These are phyloP conservation scores for Pangasius sanitwongsei DNA, from an alignment of 2,797 vertebrate species.

Conservation along the genomic window DNA sequence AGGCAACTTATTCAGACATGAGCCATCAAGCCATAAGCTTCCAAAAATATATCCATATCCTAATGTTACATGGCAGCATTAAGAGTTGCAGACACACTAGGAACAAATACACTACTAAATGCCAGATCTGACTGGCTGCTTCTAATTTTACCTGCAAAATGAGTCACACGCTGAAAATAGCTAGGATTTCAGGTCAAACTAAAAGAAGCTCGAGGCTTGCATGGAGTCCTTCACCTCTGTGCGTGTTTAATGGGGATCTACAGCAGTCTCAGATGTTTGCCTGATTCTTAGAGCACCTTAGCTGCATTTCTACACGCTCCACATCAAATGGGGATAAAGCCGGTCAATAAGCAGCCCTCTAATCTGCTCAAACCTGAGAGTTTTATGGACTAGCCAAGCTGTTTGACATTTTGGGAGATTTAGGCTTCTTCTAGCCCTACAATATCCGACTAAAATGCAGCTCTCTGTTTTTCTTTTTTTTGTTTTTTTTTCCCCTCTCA, in stretches of 20 bases:
- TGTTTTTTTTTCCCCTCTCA: not conserved
- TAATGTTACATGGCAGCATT: not conserved
- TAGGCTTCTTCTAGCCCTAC: not conserved
- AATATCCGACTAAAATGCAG: conserved; percentile 10
- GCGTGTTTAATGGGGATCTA: conserved; percentile 11
- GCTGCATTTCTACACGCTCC: conserved; percentile 39
- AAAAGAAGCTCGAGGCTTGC: conserved; percentile 29
- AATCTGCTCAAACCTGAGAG: conserved; percentile 60
- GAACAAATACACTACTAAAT: not conserved
- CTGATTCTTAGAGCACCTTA: conserved; percentile 30
- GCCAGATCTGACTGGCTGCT: conserved; percentile 2
- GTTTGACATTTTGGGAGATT: conserved; percentile 54
- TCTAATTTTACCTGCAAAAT: conserved; percentile 37
- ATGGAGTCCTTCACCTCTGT: not conserved
- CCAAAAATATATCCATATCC: not conserved
- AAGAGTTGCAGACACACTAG: not conserved
- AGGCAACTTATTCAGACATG: not conserved
- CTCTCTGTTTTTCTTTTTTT: not conserved
- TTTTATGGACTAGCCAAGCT: conserved; percentile 51
- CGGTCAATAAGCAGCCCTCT: conserved; percentile 55
- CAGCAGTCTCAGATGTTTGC: conserved; percentile 25
- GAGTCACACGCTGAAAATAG: conserved; percentile 25
- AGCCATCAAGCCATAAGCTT: not conserved
- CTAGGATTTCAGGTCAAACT: conserved; percentile 26
- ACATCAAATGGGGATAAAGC: conserved; percentile 54